Evolutionary conservation across 2,797 vertebrate genomes (phyloP).

Genomic region (Enteromius fasciolatus): DNA sequence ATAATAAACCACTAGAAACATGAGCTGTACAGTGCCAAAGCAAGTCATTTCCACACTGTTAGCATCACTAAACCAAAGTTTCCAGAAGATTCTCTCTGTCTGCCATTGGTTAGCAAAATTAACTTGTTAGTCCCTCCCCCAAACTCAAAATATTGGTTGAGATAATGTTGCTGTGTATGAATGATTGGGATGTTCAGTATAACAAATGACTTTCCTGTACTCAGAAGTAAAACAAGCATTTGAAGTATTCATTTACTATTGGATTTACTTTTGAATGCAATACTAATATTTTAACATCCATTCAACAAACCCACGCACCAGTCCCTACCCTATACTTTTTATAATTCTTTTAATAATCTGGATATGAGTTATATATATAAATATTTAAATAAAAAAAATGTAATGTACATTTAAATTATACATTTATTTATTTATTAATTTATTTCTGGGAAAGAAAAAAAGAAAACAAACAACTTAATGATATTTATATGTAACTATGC

Average conservation of each 20-base stretch:
- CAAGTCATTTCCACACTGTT: background rate
- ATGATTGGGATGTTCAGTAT: background rate
- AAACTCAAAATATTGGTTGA: slow-evolving; percentile 2
- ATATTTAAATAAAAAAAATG: too few species aligned
- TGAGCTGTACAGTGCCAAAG: background rate
- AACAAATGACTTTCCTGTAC: background rate
- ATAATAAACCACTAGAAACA: background rate
- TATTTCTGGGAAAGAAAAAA: background rate
- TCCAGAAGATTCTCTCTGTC: background rate
- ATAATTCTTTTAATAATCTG: background rate
- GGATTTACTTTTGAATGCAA: background rate
- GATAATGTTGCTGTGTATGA: background rate
- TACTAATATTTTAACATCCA: background rate
- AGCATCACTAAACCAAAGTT: background rate
- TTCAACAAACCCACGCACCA: background rate
- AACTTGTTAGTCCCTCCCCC: background rate
- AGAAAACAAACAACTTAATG: background rate
- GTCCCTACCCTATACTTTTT: background rate
- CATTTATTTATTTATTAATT: background rate
- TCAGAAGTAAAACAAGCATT: background rate
- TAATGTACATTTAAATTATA: too few species aligned
- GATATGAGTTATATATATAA: too few species aligned
- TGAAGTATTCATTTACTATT: background rate
- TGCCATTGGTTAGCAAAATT: background rate
- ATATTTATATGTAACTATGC: background rate